Base-by-base conservation (phyloP, 2,888 invertebrate genomes). In the Lasioglossum leucozonium region DNA sequence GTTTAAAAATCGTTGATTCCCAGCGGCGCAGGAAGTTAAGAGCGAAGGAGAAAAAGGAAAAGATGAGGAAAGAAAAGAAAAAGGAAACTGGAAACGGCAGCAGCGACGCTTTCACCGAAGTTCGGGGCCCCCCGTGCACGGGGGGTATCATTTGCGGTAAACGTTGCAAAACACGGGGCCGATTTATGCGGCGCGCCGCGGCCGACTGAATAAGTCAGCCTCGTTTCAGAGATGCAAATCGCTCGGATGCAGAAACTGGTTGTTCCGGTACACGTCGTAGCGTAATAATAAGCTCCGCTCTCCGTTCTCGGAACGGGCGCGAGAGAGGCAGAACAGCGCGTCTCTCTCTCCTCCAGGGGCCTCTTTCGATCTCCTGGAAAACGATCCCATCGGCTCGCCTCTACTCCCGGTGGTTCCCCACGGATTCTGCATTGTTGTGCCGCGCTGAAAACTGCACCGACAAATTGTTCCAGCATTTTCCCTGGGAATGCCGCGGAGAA, bases 161-260 rank as follows among this genome's bases (percentile, higher is more conserved):
- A 79, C 73, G 74, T 79, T 79, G 79, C 79, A 58, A 80, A 75
- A 80, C 80, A 71, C 75, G 73, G 34, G 34, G 0, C 44, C 72
- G 83, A 77, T 79, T 75, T 78, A 82, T 82, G 76, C 82, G 30
- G 55, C 51, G 55, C 51, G 51, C 16, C 26, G 30, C 42, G 62
- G 10, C 30, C 13, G 62, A n/a, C 37, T 11, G 80, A 77, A 72
- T 40, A 82, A 82, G 58, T 74, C n/a, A 82, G 72, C 62, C 77
- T 44, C 77, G 65, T 77, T 79, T 77, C 42, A 42, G 44, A 75
- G 74, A 85, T 82, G 82, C 74, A 75, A 79, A 86, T 86, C 77
- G 75, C 58, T 76, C 77, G 79, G 72, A 75, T 79, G 67, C 77
- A 77, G 79, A 82, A 86, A 86, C 86, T 85, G 82, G 86, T 86